phyloP scores from a whole-genome alignment of 2,888 invertebrate species.

The Zygaena filipendulae region DNA sequence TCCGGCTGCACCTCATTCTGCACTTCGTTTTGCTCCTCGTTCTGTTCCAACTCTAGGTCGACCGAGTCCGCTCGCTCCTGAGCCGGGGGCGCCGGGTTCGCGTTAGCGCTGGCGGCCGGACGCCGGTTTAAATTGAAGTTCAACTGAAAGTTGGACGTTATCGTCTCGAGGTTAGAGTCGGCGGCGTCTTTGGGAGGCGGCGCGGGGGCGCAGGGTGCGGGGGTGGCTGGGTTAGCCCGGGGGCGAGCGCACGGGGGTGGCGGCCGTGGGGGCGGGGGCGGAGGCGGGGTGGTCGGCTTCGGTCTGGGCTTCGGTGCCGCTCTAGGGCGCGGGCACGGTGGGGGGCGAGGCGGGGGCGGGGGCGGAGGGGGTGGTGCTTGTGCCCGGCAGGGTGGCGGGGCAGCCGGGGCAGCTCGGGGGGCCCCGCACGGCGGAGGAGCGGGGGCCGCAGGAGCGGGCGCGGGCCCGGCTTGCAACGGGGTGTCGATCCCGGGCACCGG shows the following conservation, averaged over 20 bases:
- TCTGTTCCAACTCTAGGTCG: slow-evolving; percentile 15
- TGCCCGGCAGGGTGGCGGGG: slow-evolving; percentile 20
- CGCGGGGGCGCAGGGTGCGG: slow-evolving; percentile 28
- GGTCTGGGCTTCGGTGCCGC: slow-evolving; percentile 21
- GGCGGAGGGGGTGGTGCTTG: slow-evolving; percentile 16
- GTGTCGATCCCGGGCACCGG: slow-evolving; percentile 51
- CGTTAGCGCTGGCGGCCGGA: slow-evolving; percentile 28
- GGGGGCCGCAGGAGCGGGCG: slow-evolving; percentile 24
- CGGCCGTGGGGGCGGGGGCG: slow-evolving; percentile 32
- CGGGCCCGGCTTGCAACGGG: slow-evolving; percentile 35
- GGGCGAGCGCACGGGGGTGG: slow-evolving; percentile 42
- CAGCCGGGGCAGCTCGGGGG: slow-evolving; percentile 18
- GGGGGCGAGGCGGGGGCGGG: slow-evolving; percentile 22
- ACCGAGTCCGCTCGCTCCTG: slow-evolving; percentile 15
- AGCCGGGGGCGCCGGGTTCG: slow-evolving; percentile 23
- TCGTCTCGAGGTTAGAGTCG: slow-evolving; percentile 37
- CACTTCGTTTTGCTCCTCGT: slow-evolving; percentile 15
- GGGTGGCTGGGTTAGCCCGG: slow-evolving; percentile 44
- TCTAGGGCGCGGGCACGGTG: slow-evolving; percentile 24
- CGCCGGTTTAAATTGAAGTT: slow-evolving; percentile 50
- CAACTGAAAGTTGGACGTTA: slow-evolving; percentile 47
- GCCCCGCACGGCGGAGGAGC: slow-evolving; percentile 23
- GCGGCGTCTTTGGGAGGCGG: slow-evolving; percentile 31
- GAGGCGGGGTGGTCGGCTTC: slow-evolving; percentile 26
- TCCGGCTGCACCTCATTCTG: slow-evolving; percentile 21